Evolutionary conservation across 1,140 invertebrate genomes (phyloP).

Genomic region (Musca vetustissima): DNA sequence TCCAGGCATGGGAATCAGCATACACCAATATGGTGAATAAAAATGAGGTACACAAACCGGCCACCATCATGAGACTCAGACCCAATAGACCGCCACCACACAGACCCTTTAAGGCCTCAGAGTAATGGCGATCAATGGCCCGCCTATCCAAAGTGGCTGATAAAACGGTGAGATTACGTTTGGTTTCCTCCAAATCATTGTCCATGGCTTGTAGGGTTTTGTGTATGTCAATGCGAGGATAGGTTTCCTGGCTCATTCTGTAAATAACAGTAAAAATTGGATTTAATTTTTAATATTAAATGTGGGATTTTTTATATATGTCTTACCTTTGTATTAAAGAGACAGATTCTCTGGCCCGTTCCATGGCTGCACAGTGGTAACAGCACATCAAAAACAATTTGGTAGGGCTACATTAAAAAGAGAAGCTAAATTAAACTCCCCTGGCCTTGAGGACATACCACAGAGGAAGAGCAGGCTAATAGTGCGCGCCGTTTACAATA

Average conservation of each 20-base stretch:
- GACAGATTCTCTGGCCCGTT: slow-evolving; percentile 51
- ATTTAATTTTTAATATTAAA: too few relatives aligned
- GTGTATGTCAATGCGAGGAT: slow-evolving; percentile 50
- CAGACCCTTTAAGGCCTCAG: slow-evolving; percentile 66
- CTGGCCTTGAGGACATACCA: too few relatives aligned
- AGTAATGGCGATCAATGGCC: slow-evolving; percentile 70
- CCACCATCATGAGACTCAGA: slow-evolving; percentile 74
- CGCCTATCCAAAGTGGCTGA: slow-evolving; percentile 69
- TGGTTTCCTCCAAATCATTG: slow-evolving; percentile 47
- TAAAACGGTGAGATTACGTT: slow-evolving; percentile 54
- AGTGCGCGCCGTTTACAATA: too few relatives aligned
- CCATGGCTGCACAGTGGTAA: too few relatives aligned
- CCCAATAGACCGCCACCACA: slow-evolving; percentile 74
- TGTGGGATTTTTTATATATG: too few relatives aligned
- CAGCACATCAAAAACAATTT: too few relatives aligned
- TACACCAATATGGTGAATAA: slow-evolving; percentile 88
- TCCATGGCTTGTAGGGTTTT: slow-evolving; percentile 46
- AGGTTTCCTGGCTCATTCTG: slow-evolving; percentile 52
- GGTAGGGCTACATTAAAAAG: too few relatives aligned
- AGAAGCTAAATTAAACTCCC: too few relatives aligned
- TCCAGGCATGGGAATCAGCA: slow-evolving; percentile 95
- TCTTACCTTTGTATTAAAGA: slow-evolving; percentile 46
- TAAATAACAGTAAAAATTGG: not conserved
- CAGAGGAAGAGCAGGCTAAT: too few relatives aligned
- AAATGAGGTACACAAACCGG: slow-evolving; percentile 71